A percentile compares a stretch with the other conserved stretches of the same genome.
Conservation (phyloP, 2,113 vertebrate genomes). For the Beaufortia kweichowensis region DNA sequence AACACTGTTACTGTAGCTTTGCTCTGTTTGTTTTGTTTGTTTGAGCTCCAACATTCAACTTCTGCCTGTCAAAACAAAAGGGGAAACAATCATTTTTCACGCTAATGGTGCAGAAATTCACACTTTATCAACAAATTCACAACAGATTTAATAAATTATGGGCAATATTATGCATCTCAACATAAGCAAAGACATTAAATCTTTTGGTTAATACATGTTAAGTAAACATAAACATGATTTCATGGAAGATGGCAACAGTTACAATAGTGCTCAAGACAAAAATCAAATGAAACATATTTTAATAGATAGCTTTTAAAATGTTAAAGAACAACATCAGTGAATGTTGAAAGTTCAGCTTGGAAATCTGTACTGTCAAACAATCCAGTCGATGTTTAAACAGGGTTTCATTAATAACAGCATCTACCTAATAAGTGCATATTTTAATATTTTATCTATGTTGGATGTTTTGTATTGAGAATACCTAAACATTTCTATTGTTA, state of each 20-base stretch:
- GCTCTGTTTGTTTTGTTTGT: not conserved
- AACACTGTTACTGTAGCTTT: not conserved
- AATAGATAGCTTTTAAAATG: not conserved
- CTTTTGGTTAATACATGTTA: no score
- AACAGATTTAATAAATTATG: no score
- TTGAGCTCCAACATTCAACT: no score
- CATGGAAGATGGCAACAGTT: no score
- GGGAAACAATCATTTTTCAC: no score
- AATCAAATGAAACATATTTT: not conserved
- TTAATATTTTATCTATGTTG: slow-evolving; percentile 2
- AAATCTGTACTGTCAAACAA: slow-evolving; percentile 8
- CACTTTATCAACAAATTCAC: no score
- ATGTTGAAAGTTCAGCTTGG: not conserved
- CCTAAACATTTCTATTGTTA: not conserved
- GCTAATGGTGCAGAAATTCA: no score
- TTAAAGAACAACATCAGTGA: not conserved
- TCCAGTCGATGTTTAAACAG: not conserved
- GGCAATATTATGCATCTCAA: no score
- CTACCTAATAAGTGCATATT: not conserved
- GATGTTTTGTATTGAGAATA: slow-evolving; percentile 19
- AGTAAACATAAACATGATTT: no score
- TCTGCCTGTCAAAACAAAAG: no score
- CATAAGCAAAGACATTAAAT: no score
- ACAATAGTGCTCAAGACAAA: not conserved
- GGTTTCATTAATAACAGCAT: not conserved